These are phyloP conservation scores for Corapipo altera DNA, from an alignment of 2,113 vertebrate species.

Conservation along the genomic window DNA sequence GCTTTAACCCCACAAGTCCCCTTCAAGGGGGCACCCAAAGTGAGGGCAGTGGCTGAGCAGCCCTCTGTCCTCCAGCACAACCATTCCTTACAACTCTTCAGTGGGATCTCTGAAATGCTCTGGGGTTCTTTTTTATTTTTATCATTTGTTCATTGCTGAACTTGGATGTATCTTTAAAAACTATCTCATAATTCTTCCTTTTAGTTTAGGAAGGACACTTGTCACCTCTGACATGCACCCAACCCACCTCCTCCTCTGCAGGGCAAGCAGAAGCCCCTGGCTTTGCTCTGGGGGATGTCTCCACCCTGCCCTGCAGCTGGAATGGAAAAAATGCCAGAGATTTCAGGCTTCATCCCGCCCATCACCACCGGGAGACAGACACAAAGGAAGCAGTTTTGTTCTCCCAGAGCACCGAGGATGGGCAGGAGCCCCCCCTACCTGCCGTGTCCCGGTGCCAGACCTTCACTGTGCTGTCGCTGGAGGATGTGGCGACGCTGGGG, in stretches of 20 bases:
- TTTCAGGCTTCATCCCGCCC: background rate
- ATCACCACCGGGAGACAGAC: background rate
- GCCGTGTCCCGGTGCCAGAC: slow-evolving; percentile 89
- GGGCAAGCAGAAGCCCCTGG: background rate
- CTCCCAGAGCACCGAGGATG: fast-evolving
- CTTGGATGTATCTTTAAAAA: background rate
- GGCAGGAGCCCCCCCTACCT: slow-evolving; percentile 73
- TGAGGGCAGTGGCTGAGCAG: background rate
- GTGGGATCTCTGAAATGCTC: background rate
- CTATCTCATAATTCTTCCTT: background rate
- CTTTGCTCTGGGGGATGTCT: background rate
- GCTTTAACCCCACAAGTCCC: fast-evolving
- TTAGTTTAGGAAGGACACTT: background rate
- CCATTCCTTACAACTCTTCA: background rate
- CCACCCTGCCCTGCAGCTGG: background rate
- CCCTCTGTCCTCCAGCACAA: background rate
- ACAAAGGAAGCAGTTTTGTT: background rate
- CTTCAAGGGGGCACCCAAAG: background rate
- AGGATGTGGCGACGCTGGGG: slow-evolving; percentile 84
- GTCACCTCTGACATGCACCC: fast-evolving
- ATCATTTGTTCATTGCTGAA: background rate
- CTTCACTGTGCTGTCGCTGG: slow-evolving; percentile 87
- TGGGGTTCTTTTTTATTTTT: background rate
- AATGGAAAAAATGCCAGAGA: background rate
- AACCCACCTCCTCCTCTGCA: no score